phyloP scores from a whole-genome alignment of 2,888 invertebrate species.

The Cryptus armator region DNA sequence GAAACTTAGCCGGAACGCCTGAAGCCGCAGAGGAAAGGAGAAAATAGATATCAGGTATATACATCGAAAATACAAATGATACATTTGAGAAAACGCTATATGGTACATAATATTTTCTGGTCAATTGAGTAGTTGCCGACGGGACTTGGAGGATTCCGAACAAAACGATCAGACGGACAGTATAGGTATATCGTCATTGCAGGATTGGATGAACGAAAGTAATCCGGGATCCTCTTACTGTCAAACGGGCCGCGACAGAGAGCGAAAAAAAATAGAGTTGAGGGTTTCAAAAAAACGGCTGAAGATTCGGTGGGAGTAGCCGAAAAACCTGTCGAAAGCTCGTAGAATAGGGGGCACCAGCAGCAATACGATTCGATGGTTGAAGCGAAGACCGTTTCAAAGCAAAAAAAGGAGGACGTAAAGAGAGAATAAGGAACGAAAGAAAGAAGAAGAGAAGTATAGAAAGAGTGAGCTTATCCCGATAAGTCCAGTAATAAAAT shows the following conservation, averaged over 20 bases:
- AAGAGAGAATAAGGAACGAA: conserved; percentile 16
- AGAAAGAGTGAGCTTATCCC: conserved; percentile 68
- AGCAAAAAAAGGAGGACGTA: conserved; percentile 42
- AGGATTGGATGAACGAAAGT: conserved; percentile 48
- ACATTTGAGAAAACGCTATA: conserved; percentile 7
- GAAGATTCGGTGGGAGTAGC: conserved; percentile 15
- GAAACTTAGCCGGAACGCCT: too few species aligned
- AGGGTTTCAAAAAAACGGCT: conserved; percentile 27
- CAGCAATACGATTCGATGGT: conserved; percentile 42
- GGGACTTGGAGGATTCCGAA: conserved; percentile 5
- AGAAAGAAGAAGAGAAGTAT: conserved; percentile 60
- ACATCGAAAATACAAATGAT: too few species aligned
- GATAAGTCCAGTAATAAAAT: conserved; percentile 68
- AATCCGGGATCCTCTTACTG: conserved; percentile 37
- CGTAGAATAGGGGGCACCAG: conserved; percentile 41
- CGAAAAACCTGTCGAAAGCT: conserved; percentile 37
- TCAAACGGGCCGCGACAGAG: conserved; percentile 22
- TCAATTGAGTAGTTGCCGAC: background rate
- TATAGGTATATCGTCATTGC: conserved; percentile 9
- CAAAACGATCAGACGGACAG: conserved; percentile 13
- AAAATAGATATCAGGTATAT: too few species aligned
- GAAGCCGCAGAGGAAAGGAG: too few species aligned
- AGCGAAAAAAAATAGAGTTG: conserved; percentile 16
- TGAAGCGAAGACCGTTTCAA: conserved; percentile 24
- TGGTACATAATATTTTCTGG: background rate